Conservation (phyloP, 2,797 vertebrate genomes). For the Artibeus jamaicensis region DNA sequence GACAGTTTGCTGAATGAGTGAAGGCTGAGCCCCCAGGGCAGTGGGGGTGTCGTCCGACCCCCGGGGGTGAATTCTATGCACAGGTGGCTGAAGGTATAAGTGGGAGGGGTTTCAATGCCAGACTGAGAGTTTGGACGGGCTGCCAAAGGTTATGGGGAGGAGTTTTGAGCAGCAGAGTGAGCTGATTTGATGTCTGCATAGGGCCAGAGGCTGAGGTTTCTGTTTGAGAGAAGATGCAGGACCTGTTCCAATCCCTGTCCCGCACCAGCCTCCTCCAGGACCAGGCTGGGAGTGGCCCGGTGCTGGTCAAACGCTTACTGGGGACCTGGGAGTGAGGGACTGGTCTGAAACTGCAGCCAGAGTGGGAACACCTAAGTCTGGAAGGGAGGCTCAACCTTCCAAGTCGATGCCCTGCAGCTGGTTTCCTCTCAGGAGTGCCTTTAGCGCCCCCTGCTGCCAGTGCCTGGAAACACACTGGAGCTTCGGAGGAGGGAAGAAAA, state of each 20-base stretch:
- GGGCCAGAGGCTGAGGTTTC: neutral
- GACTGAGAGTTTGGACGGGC: neutral
- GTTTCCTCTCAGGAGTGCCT: neutral
- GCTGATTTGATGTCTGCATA: neutral
- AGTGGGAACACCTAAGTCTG: too few relatives aligned
- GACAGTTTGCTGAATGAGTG: neutral
- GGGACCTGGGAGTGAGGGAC: neutral
- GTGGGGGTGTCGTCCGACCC: neutral
- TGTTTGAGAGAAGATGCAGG: neutral
- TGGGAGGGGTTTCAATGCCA: neutral
- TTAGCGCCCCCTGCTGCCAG: neutral
- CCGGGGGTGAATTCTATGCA: rapidly evolving
- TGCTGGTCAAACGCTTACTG: rapidly evolving
- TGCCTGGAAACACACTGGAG: neutral
- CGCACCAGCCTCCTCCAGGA: neutral
- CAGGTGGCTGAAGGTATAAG: rapidly evolving
- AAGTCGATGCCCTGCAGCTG: rapidly evolving
- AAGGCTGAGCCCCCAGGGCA: neutral
- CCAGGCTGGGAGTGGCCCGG: neutral
- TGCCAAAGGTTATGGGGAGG: neutral
- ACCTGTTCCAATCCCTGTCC: neutral
- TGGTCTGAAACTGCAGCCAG: neutral
- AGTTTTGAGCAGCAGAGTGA: neutral
- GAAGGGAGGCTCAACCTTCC: too few relatives aligned
- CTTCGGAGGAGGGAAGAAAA: neutral